Base-by-base conservation (phyloP, 2,113 vertebrate species). In the Esox niger region DNA sequence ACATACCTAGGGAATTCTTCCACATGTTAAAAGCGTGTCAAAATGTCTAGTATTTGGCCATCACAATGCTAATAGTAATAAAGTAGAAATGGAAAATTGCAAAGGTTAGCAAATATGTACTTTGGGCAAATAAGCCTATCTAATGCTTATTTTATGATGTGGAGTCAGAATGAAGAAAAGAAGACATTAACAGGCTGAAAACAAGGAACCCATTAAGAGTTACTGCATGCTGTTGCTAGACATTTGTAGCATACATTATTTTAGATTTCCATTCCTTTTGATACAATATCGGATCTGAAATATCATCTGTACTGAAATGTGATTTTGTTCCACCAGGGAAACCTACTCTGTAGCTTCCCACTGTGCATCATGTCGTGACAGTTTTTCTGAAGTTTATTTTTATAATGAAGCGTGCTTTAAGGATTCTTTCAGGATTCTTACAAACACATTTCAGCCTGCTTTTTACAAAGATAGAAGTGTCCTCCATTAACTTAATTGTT, bases 221-320 rank as follows among this genome's bases (percentile, higher is more conserved):
- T 43, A 15, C 38, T 15, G 17, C n/a, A n/a, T n/a, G n/a, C n/a
- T n/a, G n/a, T n/a, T n/a, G n/a, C n/a, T n/a, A n/a, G n/a, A 30
- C 32, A 65, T 43, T 10, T 54, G n/a, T 20, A 32, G 7, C 35
- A 56, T 69, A 68, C 68, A 46, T 54, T 30, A 65, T 75, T 47
- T 70, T 47, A 38, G 5, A 6, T 38, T 11, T 38, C 5, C 5
- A 6, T 38, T 11, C 5, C 11, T 38, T 38, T 5, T 38, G 35
- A 38, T 5, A 38, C 35, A 38, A 38, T 58, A 52, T 29, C 49
- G 13, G 26, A 58, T 46, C 61, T 33, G 54, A 69, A 69, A 69
- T 52, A 66, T 69, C 32, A 69, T 69, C 64, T 76, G 67, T 67
- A 69, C 76, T 73, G 60, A 76, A 79, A 73, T 73, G 61, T 70